Percentiles rank a stretch among this genome's conserved stretches.
These are phyloP conservation scores for Microchirus variegatus DNA, from an alignment of 2,797 vertebrate genomes.

Conservation along the genomic window DNA sequence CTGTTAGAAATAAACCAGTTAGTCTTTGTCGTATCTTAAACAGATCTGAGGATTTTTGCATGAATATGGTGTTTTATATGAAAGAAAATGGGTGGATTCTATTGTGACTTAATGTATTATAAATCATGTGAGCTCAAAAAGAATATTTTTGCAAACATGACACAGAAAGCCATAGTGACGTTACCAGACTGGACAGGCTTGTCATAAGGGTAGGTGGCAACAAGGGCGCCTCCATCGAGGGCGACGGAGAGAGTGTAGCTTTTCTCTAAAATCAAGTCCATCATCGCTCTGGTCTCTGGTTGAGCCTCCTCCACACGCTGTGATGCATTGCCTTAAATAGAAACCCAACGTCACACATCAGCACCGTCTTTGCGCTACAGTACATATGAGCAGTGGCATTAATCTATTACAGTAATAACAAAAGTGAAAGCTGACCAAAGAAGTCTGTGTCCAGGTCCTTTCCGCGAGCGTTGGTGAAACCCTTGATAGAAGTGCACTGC, in stretches of 20 bases:
- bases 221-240: constrained; percentile 92
- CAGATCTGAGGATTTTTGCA: too few species aligned
- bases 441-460: constrained; percentile 96
- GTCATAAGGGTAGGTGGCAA: constrained; percentile 95
- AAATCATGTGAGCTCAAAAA: too few species aligned
- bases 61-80: too few species aligned
- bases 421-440: constrained; percentile 82
- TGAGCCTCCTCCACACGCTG: constrained; percentile 78
- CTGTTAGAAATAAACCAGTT: too few species aligned
- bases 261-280: constrained; percentile 89
- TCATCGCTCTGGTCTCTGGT: constrained; percentile 92
- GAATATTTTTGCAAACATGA: not conserved
- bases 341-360: constrained; percentile 9
- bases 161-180: not conserved
- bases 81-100: too few species aligned
- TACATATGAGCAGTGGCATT: not conserved
- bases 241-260: constrained; percentile 92
- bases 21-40: too few species aligned
- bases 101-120: too few species aligned
- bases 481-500: constrained; percentile 86
- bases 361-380: not conserved
- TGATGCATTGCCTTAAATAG: constrained; percentile 88
- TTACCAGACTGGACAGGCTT: constrained; percentile 92
- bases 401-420: not conserved
- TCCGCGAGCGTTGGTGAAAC: constrained; percentile 83